Evolutionary conservation across 2,888 invertebrate species (phyloP).

Genomic region (Julus scanicus): DNA sequence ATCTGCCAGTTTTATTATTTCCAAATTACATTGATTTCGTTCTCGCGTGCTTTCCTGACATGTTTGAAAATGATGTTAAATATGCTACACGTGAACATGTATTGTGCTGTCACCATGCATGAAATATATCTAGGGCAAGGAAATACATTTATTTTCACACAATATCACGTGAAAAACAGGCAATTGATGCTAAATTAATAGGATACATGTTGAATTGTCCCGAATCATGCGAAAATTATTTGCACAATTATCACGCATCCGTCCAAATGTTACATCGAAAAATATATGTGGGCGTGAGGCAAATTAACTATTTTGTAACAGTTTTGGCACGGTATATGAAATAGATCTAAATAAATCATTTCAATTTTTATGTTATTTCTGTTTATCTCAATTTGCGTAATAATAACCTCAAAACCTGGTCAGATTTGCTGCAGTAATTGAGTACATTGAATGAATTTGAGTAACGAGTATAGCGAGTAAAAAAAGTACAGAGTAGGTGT

Average conservation of each 20-base stretch:
- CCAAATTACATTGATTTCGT: slow-evolving; percentile 14
- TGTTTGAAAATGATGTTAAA: neutral
- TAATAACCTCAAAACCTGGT: too few relatives aligned
- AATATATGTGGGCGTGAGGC: neutral
- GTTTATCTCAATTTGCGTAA: too few relatives aligned
- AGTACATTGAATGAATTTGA: too few relatives aligned
- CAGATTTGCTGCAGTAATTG: too few relatives aligned
- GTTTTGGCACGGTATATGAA: slow-evolving; percentile 21
- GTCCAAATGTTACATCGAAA: neutral
- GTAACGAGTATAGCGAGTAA: too few relatives aligned
- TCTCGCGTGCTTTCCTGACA: neutral
- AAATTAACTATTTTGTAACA: slow-evolving; percentile 16
- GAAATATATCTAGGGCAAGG: neutral
- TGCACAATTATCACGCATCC: slow-evolving; percentile 27
- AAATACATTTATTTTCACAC: neutral
- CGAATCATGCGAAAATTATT: slow-evolving; percentile 25
- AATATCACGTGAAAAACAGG: slow-evolving; percentile 6
- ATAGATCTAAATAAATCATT: slow-evolving; percentile 33
- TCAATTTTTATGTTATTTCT: neutral
- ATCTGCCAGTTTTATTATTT: neutral
- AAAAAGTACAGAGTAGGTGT: too few relatives aligned
- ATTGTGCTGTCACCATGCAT: neutral
- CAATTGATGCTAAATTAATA: slow-evolving; percentile 16
- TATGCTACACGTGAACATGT: neutral
- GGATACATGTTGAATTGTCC: neutral